phyloP scores from a whole-genome alignment of 2,888 invertebrate species.

The Pemphredon lugubris region DNA sequence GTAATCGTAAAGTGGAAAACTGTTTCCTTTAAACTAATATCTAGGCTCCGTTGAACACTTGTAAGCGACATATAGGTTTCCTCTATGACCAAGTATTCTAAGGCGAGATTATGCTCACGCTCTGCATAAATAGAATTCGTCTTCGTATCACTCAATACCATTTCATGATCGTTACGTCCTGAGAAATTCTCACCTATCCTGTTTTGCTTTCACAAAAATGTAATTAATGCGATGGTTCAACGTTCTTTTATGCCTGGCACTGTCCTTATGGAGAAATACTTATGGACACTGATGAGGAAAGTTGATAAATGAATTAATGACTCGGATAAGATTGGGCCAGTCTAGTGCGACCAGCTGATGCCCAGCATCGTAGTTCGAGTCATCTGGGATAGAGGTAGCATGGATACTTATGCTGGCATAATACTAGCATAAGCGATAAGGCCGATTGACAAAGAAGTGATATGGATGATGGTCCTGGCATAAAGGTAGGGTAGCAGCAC shows the following conservation, averaged over 20 bases:
- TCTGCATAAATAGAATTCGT: constrained; percentile 40
- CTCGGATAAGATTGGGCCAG: no score
- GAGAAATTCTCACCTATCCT: not conserved
- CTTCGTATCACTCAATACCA: constrained; percentile 40
- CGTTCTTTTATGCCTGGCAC: not conserved
- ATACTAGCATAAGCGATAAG: no score
- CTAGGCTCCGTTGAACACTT: constrained; percentile 16
- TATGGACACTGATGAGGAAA: no score
- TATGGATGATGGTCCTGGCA: no score
- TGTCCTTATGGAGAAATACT: no score
- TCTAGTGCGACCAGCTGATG: no score
- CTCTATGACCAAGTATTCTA: constrained; percentile 57
- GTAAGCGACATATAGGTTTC: constrained; percentile 16
- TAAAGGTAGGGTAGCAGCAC: no score
- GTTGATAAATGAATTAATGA: no score
- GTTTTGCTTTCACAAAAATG: not conserved
- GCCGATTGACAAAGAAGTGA: no score
- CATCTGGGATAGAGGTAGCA: no score
- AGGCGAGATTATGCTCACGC: constrained; percentile 30
- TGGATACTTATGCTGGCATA: no score
- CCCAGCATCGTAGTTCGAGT: no score
- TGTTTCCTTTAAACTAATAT: constrained; percentile 45
- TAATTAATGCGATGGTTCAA: not conserved
- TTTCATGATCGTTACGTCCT: constrained; percentile 6
- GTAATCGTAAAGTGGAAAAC: constrained; percentile 41